These are phyloP conservation scores for Thyatira batis DNA, from an alignment of 2,888 invertebrate species.

Conservation along the genomic window DNA sequence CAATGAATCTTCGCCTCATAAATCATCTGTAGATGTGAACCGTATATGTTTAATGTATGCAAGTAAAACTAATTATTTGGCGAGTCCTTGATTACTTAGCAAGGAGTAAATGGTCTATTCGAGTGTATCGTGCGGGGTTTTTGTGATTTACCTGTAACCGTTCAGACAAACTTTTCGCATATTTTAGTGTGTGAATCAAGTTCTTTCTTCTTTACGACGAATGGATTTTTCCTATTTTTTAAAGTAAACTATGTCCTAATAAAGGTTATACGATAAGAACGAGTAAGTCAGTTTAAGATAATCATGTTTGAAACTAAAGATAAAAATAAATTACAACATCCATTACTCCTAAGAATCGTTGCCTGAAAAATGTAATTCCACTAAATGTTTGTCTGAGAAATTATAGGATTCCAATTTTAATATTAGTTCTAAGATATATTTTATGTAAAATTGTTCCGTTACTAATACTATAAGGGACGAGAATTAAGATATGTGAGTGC, in stretches of 20 bases:
- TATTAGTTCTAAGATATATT: constrained; percentile 52
- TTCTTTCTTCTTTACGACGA: too few relatives aligned
- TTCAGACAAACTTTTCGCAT: not conserved
- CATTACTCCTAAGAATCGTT: not conserved
- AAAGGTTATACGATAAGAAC: too few relatives aligned
- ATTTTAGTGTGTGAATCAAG: too few relatives aligned
- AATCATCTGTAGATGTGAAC: constrained; percentile 22
- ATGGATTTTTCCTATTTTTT: too few relatives aligned
- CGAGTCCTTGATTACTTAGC: not conserved
- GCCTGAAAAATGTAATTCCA: not conserved
- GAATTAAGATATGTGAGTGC: constrained; percentile 61
- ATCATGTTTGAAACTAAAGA: too few relatives aligned
- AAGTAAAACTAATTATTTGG: constrained; percentile 6
- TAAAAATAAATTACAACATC: too few relatives aligned
- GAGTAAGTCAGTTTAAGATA: too few relatives aligned
- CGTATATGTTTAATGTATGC: constrained; percentile 12
- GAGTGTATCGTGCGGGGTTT: too few relatives aligned
- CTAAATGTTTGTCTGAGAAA: not conserved
- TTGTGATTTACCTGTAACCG: not conserved
- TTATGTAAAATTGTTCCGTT: constrained; percentile 49
- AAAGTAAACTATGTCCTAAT: too few relatives aligned
- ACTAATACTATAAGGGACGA: constrained; percentile 55
- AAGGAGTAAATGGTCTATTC: not conserved
- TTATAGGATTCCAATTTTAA: constrained; percentile 22
- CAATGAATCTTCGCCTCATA: constrained; percentile 17